A percentile compares a stretch with the other conserved stretches of the same genome.
phyloP scores from a whole-genome alignment of 2,113 vertebrate species.

The Syngnathus typhle region DNA sequence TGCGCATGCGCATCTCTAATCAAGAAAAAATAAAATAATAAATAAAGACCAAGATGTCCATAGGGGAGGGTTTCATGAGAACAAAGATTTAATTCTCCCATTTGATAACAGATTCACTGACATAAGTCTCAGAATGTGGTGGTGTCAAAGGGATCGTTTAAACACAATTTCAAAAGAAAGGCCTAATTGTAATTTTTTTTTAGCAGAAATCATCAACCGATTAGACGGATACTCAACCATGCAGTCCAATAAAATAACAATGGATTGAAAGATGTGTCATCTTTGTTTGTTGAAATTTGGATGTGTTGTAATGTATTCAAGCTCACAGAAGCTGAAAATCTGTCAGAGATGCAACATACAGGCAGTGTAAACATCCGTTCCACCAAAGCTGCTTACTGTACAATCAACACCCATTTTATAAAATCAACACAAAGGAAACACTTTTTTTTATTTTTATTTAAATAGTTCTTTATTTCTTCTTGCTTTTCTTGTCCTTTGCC shows the following conservation, averaged over 20 bases:
- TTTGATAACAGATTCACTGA: background rate
- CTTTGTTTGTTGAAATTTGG: background rate
- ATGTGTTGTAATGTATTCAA: background rate
- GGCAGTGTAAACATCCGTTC: background rate
- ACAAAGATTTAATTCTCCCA: conserved; percentile 5
- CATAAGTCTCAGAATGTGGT: background rate
- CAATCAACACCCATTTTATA: background rate
- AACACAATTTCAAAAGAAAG: background rate
- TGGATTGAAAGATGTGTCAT: background rate
- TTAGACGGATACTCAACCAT: background rate
- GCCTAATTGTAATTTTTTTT: background rate
- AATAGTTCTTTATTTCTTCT: conserved; percentile 84
- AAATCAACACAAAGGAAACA: conserved; percentile 9
- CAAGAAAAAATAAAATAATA: too few species aligned
- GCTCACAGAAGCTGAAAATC: background rate
- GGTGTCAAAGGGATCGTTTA: background rate
- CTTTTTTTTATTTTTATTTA: conserved; percentile 62
- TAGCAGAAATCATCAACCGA: background rate
- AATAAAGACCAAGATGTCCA: background rate
- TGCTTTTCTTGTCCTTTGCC: conserved; percentile 91
- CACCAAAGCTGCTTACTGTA: background rate
- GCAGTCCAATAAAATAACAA: background rate
- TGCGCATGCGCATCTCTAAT: background rate
- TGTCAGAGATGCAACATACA: background rate
- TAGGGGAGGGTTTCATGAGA: background rate